Base-by-base conservation (phyloP, 2,113 vertebrate genomes). In the Cercopithecus mona region DNA sequence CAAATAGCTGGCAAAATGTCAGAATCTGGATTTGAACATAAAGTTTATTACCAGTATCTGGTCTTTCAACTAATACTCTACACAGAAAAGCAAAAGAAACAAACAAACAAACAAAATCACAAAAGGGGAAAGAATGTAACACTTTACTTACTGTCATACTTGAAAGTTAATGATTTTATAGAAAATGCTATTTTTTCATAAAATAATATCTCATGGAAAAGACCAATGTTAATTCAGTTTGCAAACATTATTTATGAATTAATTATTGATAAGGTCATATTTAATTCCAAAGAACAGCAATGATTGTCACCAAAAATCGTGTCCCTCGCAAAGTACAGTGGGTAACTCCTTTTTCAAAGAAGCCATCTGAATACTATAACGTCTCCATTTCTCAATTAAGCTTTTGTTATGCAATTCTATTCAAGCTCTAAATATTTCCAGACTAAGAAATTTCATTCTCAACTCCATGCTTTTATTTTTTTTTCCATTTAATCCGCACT, bases 381-480 rank as follows among this genome's bases (percentile, higher is more conserved):
- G 5, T 61, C 68, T 72, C 9, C 32, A 72, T 76, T 85, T 75
- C 83, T 59, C 43, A 35, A 6, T 0, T 70, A 20, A 35, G 17
- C 8, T 50, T 64, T 80, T 64, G 66, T 7, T 55, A 7, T 79
- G 23, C 38, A 80, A n/a, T 48, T 93, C 22, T 20, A 75, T 30
- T 76, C 27, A 72, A 64, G 8, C 22, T 84, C 40, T 50, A 92
- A 82, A 73, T 6, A 95, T 78, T 84, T 90, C 76, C 35, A 78
- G 70, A 61, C 23, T 64, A 57, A 70, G 59, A 83, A 35, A 45
- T 40, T 59, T 66, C 32, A 72, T 48, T 92, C 13, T n/a, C 11
- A 87, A 61, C 35, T 72, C 45, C 30, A 30, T 38, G 25, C 25
- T 61, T 88, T 68, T 38, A 25, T 88, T 70, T 11, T 75, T 7